Percentiles rank a stretch among this genome's conserved stretches.
Conservation (phyloP, 2,797 vertebrate genomes). For the Ctenochaetus hawaiiensis region DNA sequence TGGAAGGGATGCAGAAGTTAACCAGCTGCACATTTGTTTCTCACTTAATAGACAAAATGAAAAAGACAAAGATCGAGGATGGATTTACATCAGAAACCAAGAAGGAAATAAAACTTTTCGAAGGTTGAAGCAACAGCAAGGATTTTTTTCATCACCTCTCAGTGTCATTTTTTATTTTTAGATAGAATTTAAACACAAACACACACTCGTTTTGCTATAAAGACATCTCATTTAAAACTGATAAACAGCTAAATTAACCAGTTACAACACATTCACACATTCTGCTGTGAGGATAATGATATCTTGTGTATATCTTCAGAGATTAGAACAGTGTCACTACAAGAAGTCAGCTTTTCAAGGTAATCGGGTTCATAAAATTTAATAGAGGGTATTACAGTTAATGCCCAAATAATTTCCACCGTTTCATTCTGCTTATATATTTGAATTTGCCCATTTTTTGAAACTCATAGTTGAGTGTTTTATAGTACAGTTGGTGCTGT, state of each 20-base stretch:
- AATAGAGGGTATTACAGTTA: slow-evolving; percentile 77
- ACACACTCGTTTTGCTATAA: slow-evolving; percentile 24
- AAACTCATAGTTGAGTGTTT: slow-evolving; percentile 29
- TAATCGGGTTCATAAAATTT: slow-evolving; percentile 80
- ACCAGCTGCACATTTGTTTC: neutral
- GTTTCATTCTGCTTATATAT: slow-evolving; percentile 50
- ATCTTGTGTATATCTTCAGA: slow-evolving; percentile 64
- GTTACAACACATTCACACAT: slow-evolving; percentile 40
- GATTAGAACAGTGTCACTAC: slow-evolving; percentile 72
- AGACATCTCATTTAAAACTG: slow-evolving; percentile 29
- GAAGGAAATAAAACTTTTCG: slow-evolving; percentile 19
- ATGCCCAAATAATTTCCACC: slow-evolving; percentile 76
- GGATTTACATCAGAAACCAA: slow-evolving; percentile 6
- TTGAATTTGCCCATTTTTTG: slow-evolving; percentile 43
- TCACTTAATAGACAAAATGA: slow-evolving; percentile 10
- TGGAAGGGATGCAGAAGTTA: neutral
- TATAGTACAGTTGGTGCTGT: neutral
- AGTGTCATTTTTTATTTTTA: slow-evolving; percentile 17
- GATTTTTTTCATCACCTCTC: slow-evolving; percentile 30
- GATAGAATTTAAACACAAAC: slow-evolving; percentile 36
- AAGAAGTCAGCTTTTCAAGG: slow-evolving; percentile 71
- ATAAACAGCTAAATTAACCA: slow-evolving; percentile 5
- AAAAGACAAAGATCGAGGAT: slow-evolving; percentile 1
- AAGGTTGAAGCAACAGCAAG: slow-evolving; percentile 22
- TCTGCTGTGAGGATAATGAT: slow-evolving; percentile 60